These are phyloP conservation scores for Calliphora vicina DNA, from an alignment of 1,140 invertebrate genomes.

Conservation along the genomic window DNA sequence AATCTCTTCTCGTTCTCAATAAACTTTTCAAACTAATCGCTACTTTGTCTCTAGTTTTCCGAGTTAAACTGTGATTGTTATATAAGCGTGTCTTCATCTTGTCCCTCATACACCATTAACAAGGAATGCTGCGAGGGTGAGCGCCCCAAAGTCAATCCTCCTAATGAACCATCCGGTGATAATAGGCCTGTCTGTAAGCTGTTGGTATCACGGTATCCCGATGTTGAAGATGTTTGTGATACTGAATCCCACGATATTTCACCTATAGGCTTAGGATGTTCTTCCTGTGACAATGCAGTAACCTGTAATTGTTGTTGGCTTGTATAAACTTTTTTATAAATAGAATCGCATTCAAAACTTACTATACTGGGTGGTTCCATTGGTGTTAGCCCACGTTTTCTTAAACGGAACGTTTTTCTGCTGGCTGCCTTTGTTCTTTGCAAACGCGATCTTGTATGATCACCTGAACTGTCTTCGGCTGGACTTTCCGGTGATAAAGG, in stretches of 20 bases:
- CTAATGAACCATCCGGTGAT: conserved; percentile 65
- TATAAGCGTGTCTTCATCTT: conserved; percentile 79
- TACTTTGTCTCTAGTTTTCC: not conserved
- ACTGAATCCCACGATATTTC: conserved; percentile 83
- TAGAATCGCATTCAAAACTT: conserved; percentile 35
- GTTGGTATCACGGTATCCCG: conserved; percentile 76
- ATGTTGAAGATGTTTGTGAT: conserved; percentile 79
- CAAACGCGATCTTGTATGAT: conserved; percentile 72
- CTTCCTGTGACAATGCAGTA: conserved; percentile 54
- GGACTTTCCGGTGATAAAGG: conserved; percentile 78
- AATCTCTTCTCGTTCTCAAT: not conserved
- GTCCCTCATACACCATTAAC: conserved; percentile 73
- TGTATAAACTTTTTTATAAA: not conserved
- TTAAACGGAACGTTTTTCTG: conserved; percentile 89
- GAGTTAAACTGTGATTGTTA: conserved; percentile 65
- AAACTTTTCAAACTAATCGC: not conserved
- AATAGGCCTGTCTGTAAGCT: conserved; percentile 67
- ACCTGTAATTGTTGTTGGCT: conserved; percentile 47
- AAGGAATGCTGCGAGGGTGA: conserved; percentile 73
- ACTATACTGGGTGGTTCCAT: conserved; percentile 61
- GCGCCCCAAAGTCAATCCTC: conserved; percentile 58
- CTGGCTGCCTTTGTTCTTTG: conserved; percentile 93
- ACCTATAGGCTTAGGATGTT: conserved; percentile 57
- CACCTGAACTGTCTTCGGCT: conserved; percentile 72
- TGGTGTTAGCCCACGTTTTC: conserved; percentile 72